Evolutionary conservation across 2,888 invertebrate species (phyloP).

Genomic region (Metopia argyrocephala): DNA sequence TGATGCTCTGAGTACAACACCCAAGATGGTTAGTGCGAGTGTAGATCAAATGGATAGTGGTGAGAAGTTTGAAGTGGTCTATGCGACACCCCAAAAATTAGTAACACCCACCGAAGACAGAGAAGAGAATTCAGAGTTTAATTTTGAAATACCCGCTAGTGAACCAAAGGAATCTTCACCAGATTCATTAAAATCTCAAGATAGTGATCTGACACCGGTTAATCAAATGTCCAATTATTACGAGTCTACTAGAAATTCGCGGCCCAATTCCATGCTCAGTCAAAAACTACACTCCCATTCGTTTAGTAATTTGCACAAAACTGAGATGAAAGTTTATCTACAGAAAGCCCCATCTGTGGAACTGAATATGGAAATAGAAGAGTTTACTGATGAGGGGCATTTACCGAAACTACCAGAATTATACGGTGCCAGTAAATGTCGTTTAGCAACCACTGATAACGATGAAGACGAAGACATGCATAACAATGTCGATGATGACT

Average conservation of each 20-base stretch:
- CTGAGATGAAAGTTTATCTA: constrained; percentile 75
- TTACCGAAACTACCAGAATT: constrained; percentile 72
- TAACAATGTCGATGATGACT: constrained; percentile 12
- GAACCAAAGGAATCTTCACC: constrained; percentile 38
- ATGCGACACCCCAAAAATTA: constrained; percentile 47
- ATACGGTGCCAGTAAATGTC: constrained; percentile 69
- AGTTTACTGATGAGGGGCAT: constrained; percentile 68
- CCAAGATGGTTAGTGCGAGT: constrained; percentile 54
- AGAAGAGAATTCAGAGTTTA: background rate
- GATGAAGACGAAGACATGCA: background rate
- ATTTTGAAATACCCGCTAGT: too few relatives aligned
- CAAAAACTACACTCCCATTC: constrained; percentile 75
- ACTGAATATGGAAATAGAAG: constrained; percentile 69
- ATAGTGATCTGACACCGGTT: constrained; percentile 51
- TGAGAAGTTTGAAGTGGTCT: constrained; percentile 63
- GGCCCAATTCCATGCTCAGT: constrained; percentile 60
- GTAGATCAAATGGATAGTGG: constrained; percentile 59
- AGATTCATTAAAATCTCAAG: constrained; percentile 30
- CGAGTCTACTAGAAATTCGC: constrained; percentile 64
- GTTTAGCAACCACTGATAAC: constrained; percentile 66
- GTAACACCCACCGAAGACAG: background rate
- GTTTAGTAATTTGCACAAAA: constrained; percentile 74
- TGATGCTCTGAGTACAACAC: constrained; percentile 74
- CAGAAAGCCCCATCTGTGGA: constrained; percentile 76
- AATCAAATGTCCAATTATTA: constrained; percentile 67